Conservation (phyloP, 2,797 vertebrate genomes). For the Clarias fuscus region DNA sequence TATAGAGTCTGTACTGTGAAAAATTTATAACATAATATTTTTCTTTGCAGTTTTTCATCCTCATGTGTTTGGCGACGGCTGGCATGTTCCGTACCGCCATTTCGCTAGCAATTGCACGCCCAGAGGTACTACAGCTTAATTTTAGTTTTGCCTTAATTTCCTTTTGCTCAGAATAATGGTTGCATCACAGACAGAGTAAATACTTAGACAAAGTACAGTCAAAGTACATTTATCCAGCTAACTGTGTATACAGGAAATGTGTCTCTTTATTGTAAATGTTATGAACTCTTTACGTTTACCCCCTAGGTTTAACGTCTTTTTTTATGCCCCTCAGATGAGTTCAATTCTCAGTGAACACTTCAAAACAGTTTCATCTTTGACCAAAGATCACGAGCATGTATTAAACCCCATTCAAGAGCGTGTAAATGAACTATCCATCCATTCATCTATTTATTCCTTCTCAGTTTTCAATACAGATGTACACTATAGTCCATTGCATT, state of each 20-base stretch:
- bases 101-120: rapidly evolving
- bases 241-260: not conserved
- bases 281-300: not conserved
- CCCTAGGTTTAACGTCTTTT: not conserved
- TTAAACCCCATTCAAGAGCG: rapidly evolving
- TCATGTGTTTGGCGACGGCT: not conserved
- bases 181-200: not conserved
- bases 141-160: not conserved
- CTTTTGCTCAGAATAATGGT: not conserved
- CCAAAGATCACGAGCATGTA: rapidly evolving
- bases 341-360: rapidly evolving
- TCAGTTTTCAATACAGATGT: too few species aligned
- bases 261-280: not conserved
- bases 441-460: too few species aligned
- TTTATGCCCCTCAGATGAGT: not conserved
- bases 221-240: not conserved
- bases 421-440: not conserved
- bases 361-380: rapidly evolving
- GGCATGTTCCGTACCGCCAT: not conserved
- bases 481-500: not conserved
- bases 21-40: not conserved
- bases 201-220: not conserved
- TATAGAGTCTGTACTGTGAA: not conserved
- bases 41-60: constrained; percentile 24
- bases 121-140: not conserved